These are phyloP conservation scores for Bucco capensis DNA, from an alignment of 2,113 vertebrate species.

Conservation along the genomic window DNA sequence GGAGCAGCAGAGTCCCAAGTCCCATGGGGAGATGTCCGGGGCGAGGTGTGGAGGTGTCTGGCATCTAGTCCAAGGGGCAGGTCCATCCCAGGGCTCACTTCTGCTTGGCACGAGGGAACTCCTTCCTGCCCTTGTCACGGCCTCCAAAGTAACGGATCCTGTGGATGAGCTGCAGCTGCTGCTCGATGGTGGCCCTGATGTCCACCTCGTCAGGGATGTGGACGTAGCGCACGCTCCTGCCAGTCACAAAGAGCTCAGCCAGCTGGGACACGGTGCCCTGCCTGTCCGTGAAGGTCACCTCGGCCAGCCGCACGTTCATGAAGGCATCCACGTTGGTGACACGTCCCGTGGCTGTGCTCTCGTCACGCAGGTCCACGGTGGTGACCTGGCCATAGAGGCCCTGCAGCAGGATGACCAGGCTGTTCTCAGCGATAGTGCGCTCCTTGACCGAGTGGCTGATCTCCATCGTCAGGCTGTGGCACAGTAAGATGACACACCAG, in stretches of 20 bases:
- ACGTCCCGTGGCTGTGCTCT: conserved; percentile 83
- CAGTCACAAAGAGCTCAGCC: conserved; percentile 88
- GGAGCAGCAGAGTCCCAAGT: not conserved
- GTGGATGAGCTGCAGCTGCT: conserved; percentile 85
- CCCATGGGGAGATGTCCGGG: fast-evolving
- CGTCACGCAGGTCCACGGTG: conserved; percentile 90
- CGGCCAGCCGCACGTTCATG: conserved; percentile 90
- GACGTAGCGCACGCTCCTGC: conserved; percentile 90
- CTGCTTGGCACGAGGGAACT: conserved; percentile 70
- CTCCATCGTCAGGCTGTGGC: conserved; percentile 59
- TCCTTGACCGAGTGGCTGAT: conserved; percentile 87
- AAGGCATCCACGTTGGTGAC: conserved; percentile 91
- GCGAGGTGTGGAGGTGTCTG: fast-evolving
- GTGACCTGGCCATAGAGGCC: conserved; percentile 85
- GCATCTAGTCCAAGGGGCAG: not conserved
- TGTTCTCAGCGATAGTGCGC: conserved; percentile 93
- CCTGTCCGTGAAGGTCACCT: conserved; percentile 83
- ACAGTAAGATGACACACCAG: not conserved
- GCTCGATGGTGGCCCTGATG: conserved; percentile 84
- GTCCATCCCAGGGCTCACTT: conserved; percentile 4
- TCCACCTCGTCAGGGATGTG: conserved; percentile 90
- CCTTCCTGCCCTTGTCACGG: conserved; percentile 78
- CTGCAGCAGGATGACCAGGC: conserved; percentile 92
- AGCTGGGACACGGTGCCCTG: conserved; percentile 69
- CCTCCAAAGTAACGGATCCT: conserved; percentile 82